These are phyloP conservation scores for Pinna nobilis DNA, from an alignment of 1,140 invertebrate genomes.

Conservation along the genomic window DNA sequence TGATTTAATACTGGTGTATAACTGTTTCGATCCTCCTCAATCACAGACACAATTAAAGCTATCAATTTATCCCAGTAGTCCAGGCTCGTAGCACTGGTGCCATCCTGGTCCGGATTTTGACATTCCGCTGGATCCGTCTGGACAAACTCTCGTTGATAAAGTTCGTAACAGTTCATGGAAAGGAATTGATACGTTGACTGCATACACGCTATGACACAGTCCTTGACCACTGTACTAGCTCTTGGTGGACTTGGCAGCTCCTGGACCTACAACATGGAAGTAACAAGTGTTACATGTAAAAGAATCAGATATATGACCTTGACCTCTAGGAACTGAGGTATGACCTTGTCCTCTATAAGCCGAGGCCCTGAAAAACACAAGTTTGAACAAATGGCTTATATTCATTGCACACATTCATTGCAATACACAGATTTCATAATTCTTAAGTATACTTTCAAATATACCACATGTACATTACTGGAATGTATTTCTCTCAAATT, in stretches of 20 bases:
- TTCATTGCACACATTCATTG: too few species aligned
- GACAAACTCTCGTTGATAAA: conserved; percentile 91
- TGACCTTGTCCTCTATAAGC: too few species aligned
- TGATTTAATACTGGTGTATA: conserved; percentile 99
- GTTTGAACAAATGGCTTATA: too few species aligned
- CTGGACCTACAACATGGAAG: conserved; percentile 85
- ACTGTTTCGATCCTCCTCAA: conserved; percentile 98
- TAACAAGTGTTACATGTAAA: too few species aligned
- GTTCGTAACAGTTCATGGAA: conserved; percentile 98
- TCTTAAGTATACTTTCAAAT: too few species aligned
- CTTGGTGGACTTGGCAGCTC: conserved; percentile 97
- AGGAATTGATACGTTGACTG: conserved; percentile 98
- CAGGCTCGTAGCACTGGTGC: conserved; percentile 79
- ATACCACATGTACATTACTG: too few species aligned
- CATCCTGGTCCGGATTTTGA: conserved; percentile 60
- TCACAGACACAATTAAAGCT: conserved; percentile 97
- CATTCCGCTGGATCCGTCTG: conserved; percentile 79
- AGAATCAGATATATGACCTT: too few species aligned
- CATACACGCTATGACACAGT: conserved; percentile 99
- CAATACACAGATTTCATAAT: too few species aligned
- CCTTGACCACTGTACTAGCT: conserved; percentile 98
- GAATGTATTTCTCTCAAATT: too few species aligned
- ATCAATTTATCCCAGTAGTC: conserved; percentile 99
- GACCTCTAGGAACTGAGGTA: too few species aligned
- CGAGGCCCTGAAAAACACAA: too few species aligned